Base-by-base conservation (phyloP, 2,113 vertebrate genomes). In the Oophaga pumilio region DNA sequence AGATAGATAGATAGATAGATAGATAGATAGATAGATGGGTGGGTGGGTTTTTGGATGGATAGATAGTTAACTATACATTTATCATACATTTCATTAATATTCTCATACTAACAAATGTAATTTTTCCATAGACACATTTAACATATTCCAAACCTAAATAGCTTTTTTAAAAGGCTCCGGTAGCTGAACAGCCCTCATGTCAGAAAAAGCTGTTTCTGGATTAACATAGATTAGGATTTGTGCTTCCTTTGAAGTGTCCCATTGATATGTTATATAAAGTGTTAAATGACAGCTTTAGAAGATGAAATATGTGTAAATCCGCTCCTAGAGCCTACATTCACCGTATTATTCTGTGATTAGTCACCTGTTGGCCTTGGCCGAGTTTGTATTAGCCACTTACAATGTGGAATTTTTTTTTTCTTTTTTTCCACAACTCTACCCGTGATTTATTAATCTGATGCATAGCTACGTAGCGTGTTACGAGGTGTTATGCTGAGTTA, bases 151-250 rank as follows among this genome's bases (percentile, higher is more conserved):
- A 5, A 62, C 49, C 62, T 17, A 26, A 64, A 43, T 64, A 22
- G 28, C 59, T 81, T 81, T 81, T 49, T 20, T 81, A 59, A 79
- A 59, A 18, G 26, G 20, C 49, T 24, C 50, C 50, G 15, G 2
- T 53, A 7, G 74, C 18, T 24, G 11, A 24, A 24, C 13, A 20
- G 24, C 77, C 7, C 59, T 62, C 17, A 43, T 49, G 59, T 64
- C 80, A 66, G 78, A 57, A 26, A 62, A 81, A 82, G 56, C 80
- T 52, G 33, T 82, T 49, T 82, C 59, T 82, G 80, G 80, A 82
- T 82, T 82, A 82, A 49, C 20, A 59, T 50, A 49, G 80, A 66
- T 50, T 49, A 49, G 80, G 28, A 82, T 82, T 82, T 82, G 28
- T 33, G 11, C 6, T 49, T 66, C 33, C 59, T 82, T 82, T 82